Evolutionary conservation across 2,888 invertebrate species (phyloP), one percentile per base, ranked within the genome.

Genomic region (Isoperla grammatica): DNA sequence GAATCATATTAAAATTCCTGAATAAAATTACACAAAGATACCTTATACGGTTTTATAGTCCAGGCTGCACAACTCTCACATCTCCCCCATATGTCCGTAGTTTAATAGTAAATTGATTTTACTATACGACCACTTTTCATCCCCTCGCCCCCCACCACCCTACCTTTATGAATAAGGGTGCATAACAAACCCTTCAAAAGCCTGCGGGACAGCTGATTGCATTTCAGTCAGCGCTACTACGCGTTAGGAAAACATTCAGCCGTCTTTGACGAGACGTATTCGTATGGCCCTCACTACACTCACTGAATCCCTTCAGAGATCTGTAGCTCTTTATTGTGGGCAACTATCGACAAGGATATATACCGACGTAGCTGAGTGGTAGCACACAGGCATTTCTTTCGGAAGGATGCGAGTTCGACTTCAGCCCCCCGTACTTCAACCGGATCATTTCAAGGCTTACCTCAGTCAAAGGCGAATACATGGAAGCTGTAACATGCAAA

Each of bases 131-230:
- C 53, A 53, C 53, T 53, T 53, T 37, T 53, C 53, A 53, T 53
- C 23, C 29, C 57, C 46, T 37, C 53, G 40, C 23, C 29, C 48
- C 35, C 56, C 55, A 42, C 46, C 46, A 6, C 54, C 45, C 58
- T 53, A 61, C 61, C 61, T 61, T 59, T 54, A 61, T 61, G 59
- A 54, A 61, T 61, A 61, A 54, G 61, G 61, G 56, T 61, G 61
- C 59, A 61, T 61, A 61, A 59, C 59, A 61, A 59, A 59, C 59
- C 61, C 57, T 29, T 50, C 35, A 23, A 50, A 50, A 57, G 57
- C 45, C 55, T 45, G 48, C 29, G 49, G 53, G 53, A 53, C 61
- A 59, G 61, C 50, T 61, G 61, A 59, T 56, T 61, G 59, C 56
- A 19, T 53, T 50, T 50, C 53, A 19, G 15, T 12, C 17, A 4